Evolutionary conservation across 2,888 invertebrate species (phyloP).

Genomic region (Orchesella flavescens): DNA sequence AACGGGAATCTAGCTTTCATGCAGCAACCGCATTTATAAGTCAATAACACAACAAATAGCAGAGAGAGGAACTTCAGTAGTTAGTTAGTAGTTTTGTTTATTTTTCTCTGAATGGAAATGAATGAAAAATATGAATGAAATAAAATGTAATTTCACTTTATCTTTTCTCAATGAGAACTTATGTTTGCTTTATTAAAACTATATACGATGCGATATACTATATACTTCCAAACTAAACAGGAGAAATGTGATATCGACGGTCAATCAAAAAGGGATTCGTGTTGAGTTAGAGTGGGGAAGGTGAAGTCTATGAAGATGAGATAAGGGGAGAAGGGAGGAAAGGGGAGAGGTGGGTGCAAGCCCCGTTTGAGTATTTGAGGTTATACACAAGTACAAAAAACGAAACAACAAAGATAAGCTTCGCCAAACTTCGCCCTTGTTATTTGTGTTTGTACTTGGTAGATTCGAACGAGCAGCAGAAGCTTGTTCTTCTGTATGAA

Average conservation of each 20-base stretch:
- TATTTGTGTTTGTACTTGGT: too few relatives aligned
- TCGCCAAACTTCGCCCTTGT: too few relatives aligned
- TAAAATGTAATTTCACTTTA: not conserved
- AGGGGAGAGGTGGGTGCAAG: too few relatives aligned
- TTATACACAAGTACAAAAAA: too few relatives aligned
- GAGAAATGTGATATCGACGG: not conserved
- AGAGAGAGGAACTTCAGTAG: not conserved
- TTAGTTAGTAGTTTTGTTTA: not conserved
- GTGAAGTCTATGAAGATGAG: not conserved
- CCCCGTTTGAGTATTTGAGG: too few relatives aligned
- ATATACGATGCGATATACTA: not conserved
- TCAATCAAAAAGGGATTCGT: not conserved
- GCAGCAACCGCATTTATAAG: not conserved
- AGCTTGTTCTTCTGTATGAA: too few relatives aligned
- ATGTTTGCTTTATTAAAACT: not conserved
- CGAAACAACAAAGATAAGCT: too few relatives aligned
- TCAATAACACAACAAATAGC: not conserved
- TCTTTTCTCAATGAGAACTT: conserved; percentile 27
- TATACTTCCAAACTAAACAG: too few relatives aligned
- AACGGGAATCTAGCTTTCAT: conserved; percentile 16
- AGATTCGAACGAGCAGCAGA: too few relatives aligned
- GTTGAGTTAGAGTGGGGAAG: not conserved
- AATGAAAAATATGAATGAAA: conserved; percentile 41
- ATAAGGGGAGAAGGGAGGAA: too few relatives aligned
- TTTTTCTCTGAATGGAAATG: conserved; percentile 4